These are phyloP conservation scores for Saguinus midas DNA, from an alignment of 2,113 vertebrate genomes.

Conservation along the genomic window DNA sequence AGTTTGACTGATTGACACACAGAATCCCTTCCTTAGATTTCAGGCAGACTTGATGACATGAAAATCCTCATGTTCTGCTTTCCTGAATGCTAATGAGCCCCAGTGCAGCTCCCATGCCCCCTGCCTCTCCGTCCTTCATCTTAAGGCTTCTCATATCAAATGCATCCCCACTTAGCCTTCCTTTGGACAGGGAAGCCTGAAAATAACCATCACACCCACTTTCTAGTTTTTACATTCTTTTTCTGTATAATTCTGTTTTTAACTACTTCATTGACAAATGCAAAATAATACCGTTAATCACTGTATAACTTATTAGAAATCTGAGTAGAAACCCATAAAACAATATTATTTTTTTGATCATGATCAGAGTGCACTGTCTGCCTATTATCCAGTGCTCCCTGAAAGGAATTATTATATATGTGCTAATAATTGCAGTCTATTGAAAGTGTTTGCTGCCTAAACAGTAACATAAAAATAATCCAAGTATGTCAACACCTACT, in stretches of 20 bases:
- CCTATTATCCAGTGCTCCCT: background rate
- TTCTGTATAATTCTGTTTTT: background rate
- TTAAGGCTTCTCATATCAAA: conserved; percentile 50
- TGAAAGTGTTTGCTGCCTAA: background rate
- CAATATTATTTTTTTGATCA: too few species aligned
- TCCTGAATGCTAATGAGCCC: conserved; percentile 75
- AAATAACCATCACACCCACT: background rate
- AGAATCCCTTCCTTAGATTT: conserved; percentile 73
- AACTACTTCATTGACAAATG: background rate
- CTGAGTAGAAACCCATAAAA: conserved; percentile 33
- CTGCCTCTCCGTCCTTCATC: background rate
- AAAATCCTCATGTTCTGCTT: conserved; percentile 67
- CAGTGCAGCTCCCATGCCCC: background rate
- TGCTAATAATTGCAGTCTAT: background rate
- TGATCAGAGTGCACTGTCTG: background rate
- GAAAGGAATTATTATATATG: background rate
- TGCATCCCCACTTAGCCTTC: background rate
- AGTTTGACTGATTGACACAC: conserved; percentile 74
- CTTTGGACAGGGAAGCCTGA: background rate
- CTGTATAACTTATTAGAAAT: background rate
- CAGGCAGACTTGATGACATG: conserved; percentile 76
- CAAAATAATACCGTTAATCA: background rate
- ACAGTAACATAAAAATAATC: background rate
- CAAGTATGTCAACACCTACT: background rate
- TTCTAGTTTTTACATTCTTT: background rate